These are phyloP conservation scores for Ptilonorhynchus violaceus DNA, from an alignment of 2,113 vertebrate genomes.

Conservation along the genomic window DNA sequence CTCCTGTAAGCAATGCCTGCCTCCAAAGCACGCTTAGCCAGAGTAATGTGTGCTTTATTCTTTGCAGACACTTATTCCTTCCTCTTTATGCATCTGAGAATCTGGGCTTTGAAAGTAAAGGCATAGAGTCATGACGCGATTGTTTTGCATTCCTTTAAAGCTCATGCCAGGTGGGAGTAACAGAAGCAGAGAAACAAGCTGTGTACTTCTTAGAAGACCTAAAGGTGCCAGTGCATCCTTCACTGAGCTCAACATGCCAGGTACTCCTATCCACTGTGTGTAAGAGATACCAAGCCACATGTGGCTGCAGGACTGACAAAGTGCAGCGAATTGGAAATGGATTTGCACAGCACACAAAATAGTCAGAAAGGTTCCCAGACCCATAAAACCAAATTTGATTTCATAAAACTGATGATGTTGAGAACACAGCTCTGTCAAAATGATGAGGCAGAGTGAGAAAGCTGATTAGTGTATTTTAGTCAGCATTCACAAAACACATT, in stretches of 20 bases:
- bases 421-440: not conserved
- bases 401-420: not conserved
- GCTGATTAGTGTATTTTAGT: not conserved
- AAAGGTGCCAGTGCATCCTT: not conserved
- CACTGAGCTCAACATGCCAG: not conserved
- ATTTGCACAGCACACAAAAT: not conserved
- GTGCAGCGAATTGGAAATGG: rapidly evolving
- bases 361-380: not conserved
- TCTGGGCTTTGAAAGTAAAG: not conserved
- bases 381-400: not conserved
- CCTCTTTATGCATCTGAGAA: not conserved
- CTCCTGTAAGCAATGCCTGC: not conserved
- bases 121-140: not conserved
- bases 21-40: not conserved
- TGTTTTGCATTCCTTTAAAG: not conserved
- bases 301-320: not conserved
- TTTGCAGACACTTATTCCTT: not conserved
- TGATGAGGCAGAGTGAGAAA: not conserved
- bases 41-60: not conserved
- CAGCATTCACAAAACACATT: not conserved
- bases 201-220: not conserved
- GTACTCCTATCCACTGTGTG: not conserved
- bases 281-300: not conserved
- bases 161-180: not conserved
- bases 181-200: not conserved